Base-by-base conservation (phyloP, 2,888 invertebrate species). In the Strigamia crassipes region DNA sequence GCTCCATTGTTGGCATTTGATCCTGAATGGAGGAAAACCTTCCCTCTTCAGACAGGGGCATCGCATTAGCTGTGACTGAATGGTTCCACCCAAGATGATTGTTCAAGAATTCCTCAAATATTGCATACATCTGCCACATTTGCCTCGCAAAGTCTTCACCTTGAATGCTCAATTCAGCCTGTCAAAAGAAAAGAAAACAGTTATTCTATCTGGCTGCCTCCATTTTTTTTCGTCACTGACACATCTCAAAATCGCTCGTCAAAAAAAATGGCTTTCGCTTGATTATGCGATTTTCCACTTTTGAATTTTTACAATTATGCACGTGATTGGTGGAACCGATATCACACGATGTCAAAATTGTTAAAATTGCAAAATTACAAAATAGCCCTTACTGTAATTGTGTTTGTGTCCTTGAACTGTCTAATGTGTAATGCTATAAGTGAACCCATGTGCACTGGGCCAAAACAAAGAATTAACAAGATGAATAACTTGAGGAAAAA, bases 51-150 rank as follows among this genome's bases (percentile, higher is more conserved):
- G 78, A 10, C 13, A 13, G 41, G 10, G 61, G 23, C 61, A 61
- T 61, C 12, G 9, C 61, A 61, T n/a, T 56, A 46, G 56, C 81
- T 23, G 61, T 56, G 10, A 38, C 34, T 41, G 61, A 61, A 80
- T 82, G 80, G 73, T 82, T 73, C 66, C 77, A 81, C 31, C 66
- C 46, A 79, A 83, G 82, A 83, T 86, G 86, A 46, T 84, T 84
- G 82, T 86, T 85, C 81, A 86, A 84, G 83, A 86, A 85, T 66
- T 86, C 86, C 82, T 86, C 87, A 85, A 87, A 87, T 31, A 86
- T 86, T 66, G 86, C 86, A 84, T 87, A 87, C 87, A 87, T 87
- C 82, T 86, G 86, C 86, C 86, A 87, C 86, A 87, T 87, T 83
- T 87, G 86, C 13, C 86, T 85, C 13, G 87, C 86, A 83, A 87